Evolutionary conservation across 2,797 vertebrate genomes (phyloP).

Genomic region (Spinibarbus caldwelli): DNA sequence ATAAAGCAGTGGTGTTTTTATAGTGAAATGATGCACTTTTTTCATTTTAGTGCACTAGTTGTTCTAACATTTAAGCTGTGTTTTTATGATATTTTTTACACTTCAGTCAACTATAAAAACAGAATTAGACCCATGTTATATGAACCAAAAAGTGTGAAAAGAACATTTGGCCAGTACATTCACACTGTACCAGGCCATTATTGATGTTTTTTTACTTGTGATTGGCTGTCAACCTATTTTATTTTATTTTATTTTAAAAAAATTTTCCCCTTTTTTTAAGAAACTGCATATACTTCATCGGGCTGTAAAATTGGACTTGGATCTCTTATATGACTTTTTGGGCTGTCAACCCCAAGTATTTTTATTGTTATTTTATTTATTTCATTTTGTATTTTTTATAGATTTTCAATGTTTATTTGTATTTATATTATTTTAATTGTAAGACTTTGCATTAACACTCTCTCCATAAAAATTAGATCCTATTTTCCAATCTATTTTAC

Average conservation of each 20-base stretch:
- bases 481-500: not conserved
- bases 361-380: not conserved
- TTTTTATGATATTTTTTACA: not conserved
- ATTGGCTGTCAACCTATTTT: too few species aligned
- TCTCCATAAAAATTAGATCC: not conserved
- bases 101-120: not conserved
- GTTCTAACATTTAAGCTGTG: not conserved
- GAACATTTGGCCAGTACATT: too few species aligned
- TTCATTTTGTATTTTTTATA: too few species aligned
- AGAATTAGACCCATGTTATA: not conserved
- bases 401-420: not conserved
- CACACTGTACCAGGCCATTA: too few species aligned
- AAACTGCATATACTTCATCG: too few species aligned
- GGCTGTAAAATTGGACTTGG: not conserved
- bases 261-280: too few species aligned
- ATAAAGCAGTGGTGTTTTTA: not conserved
- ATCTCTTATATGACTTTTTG: not conserved
- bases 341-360: not conserved
- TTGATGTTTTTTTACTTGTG: too few species aligned
- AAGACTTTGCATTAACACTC: not conserved
- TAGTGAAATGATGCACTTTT: not conserved
- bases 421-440: not conserved
- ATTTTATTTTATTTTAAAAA: too few species aligned
- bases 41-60: not conserved
- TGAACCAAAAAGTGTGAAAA: too few species aligned